Conservation (phyloP, 2,888 invertebrate species). For the Rotaria magnacalcarata region DNA sequence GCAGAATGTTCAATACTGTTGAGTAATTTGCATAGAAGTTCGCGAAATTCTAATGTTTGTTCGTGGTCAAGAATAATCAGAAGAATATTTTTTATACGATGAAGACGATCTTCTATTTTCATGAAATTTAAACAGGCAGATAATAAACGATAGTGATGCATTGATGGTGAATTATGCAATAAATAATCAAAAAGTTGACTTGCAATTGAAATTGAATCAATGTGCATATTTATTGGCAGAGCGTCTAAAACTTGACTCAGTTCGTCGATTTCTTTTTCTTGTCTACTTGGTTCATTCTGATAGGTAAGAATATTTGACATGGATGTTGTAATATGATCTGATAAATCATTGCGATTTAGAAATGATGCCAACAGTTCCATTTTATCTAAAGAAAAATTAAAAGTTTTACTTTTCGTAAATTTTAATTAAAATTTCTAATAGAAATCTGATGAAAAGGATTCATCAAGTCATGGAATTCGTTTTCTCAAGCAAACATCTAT, state of each 20-base stretch:
- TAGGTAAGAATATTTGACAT: not conserved
- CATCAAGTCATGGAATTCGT: too few species aligned
- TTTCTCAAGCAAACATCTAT: too few species aligned
- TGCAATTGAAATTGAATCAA: not conserved
- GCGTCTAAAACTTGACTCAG: not conserved
- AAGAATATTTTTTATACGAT: not conserved
- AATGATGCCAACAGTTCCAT: not conserved
- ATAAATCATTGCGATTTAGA: not conserved
- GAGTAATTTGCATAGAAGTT: conserved; percentile 15
- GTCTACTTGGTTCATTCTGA: not conserved
- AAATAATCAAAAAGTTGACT: not conserved
- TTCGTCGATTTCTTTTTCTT: not conserved
- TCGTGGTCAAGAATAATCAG: not conserved
- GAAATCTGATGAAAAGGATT: too few species aligned
- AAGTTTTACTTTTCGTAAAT: too few species aligned
- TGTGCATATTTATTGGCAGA: not conserved
- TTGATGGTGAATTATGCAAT: not conserved
- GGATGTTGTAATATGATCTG: not conserved
- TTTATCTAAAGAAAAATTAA: not conserved
- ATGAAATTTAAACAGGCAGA: not conserved
- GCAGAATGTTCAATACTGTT: not conserved
- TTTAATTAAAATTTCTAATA: too few species aligned
- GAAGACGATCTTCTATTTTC: not conserved
- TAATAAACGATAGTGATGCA: not conserved
- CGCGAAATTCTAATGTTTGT: not conserved